Conservation (phyloP, 2,888 invertebrate species). For the Helleia helle region DNA sequence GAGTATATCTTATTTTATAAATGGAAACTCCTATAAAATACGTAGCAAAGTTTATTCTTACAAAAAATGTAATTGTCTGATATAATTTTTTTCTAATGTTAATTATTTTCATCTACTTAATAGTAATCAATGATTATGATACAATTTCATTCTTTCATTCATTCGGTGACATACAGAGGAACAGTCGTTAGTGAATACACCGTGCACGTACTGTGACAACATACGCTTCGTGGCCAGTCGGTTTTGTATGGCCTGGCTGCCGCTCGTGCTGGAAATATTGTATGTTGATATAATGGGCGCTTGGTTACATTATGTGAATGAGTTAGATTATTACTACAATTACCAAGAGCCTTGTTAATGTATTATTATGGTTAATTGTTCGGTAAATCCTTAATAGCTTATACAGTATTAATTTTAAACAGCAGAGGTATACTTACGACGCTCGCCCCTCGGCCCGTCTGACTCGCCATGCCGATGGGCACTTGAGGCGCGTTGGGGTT, state of each 20-base stretch:
- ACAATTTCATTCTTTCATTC: slow-evolving; percentile 19
- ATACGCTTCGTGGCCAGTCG: slow-evolving; percentile 56
- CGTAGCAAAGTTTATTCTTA: no score
- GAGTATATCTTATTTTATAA: no score
- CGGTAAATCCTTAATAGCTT: background rate
- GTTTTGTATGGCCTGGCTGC: slow-evolving; percentile 41
- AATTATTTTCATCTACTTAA: no score
- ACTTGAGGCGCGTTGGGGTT: slow-evolving; percentile 79
- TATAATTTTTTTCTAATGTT: no score
- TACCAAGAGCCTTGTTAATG: background rate
- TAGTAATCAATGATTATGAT: no score
- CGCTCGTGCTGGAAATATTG: slow-evolving; percentile 55
- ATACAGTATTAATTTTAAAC: background rate
- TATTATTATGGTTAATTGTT: slow-evolving; percentile 1
- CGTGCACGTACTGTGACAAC: slow-evolving; percentile 62
- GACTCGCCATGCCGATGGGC: slow-evolving; percentile 80
- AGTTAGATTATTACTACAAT: background rate
- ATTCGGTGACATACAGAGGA: slow-evolving; percentile 26
- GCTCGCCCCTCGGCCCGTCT: slow-evolving; percentile 89
- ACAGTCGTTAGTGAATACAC: slow-evolving; percentile 43
- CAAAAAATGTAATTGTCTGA: no score
- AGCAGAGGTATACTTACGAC: slow-evolving; percentile 73
- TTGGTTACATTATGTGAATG: background rate
- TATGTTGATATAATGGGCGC: slow-evolving; percentile 13
- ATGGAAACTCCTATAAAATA: no score